A percentile compares a stretch with the other conserved stretches of the same genome.
These are phyloP conservation scores for Scomber japonicus DNA, from an alignment of 2,113 vertebrate genomes.

Conservation along the genomic window DNA sequence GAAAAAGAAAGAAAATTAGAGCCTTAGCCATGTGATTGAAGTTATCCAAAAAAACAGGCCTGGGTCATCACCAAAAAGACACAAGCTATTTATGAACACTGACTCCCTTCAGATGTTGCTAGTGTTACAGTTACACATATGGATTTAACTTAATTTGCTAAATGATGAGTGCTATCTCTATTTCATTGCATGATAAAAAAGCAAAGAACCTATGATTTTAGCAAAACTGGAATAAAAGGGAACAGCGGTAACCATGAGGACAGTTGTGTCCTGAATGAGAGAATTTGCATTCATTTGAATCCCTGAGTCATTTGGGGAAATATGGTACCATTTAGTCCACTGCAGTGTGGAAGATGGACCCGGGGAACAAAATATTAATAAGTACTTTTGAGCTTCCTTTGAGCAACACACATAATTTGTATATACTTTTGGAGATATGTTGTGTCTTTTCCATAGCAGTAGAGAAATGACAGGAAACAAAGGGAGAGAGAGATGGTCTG, in stretches of 20 bases:
- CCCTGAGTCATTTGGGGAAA: background rate
- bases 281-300: background rate
- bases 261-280: background rate
- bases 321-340: background rate
- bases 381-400: no score
- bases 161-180: background rate
- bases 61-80: slow-evolving; percentile 23
- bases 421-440: no score
- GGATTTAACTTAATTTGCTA: background rate
- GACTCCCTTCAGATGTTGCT: slow-evolving; percentile 1
- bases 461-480: no score
- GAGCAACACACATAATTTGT: no score
- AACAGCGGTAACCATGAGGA: background rate
- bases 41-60: slow-evolving; percentile 15
- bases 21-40: slow-evolving; percentile 20
- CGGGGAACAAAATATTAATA: no score
- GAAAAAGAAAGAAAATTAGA: background rate
- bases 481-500: no score
- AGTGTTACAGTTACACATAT: background rate
- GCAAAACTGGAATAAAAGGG: background rate
- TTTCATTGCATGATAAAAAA: background rate
- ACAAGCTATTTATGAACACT: slow-evolving; percentile 30
- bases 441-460: no score
- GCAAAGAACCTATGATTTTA: no score
- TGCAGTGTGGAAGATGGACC: background rate